phyloP scores from a whole-genome alignment of 2,797 vertebrate genomes.

The Chlorospingus semifuscus region DNA sequence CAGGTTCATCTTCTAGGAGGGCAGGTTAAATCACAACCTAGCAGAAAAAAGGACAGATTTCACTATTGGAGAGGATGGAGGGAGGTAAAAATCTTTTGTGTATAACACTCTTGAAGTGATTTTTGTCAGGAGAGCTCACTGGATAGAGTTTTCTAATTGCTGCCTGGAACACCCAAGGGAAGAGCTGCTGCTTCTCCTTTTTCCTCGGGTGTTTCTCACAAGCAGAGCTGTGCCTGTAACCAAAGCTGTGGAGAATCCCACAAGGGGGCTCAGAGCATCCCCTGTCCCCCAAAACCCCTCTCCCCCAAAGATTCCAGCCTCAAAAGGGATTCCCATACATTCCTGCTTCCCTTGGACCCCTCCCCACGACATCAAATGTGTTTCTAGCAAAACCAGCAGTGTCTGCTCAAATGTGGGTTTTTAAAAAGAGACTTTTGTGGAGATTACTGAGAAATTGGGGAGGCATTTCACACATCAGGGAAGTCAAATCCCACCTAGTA shows the following conservation, averaged over 20 bases:
- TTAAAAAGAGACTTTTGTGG: background rate
- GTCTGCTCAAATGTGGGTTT: background rate
- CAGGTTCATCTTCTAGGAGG: conserved; percentile 45
- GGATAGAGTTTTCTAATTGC: background rate
- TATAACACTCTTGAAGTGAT: background rate
- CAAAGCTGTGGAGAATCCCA: background rate
- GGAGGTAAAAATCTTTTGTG: accelerated
- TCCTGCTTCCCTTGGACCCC: background rate
- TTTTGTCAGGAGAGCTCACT: background rate
- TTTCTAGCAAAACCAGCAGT: background rate
- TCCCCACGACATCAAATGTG: background rate
- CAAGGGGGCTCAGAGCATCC: background rate
- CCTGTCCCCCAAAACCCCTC: accelerated
- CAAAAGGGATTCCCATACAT: accelerated
- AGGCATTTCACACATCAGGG: background rate
- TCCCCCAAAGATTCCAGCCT: background rate
- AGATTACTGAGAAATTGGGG: background rate
- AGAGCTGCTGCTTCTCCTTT: background rate
- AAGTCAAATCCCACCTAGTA: background rate
- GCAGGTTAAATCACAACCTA: conserved; percentile 30
- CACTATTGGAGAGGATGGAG: background rate
- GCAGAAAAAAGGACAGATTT: background rate
- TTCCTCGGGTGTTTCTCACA: background rate
- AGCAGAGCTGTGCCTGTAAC: background rate
- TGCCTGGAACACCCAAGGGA: background rate